Evolutionary conservation across 1,140 invertebrate genomes (phyloP).

Genomic region (Drosophila rhopaloa): DNA sequence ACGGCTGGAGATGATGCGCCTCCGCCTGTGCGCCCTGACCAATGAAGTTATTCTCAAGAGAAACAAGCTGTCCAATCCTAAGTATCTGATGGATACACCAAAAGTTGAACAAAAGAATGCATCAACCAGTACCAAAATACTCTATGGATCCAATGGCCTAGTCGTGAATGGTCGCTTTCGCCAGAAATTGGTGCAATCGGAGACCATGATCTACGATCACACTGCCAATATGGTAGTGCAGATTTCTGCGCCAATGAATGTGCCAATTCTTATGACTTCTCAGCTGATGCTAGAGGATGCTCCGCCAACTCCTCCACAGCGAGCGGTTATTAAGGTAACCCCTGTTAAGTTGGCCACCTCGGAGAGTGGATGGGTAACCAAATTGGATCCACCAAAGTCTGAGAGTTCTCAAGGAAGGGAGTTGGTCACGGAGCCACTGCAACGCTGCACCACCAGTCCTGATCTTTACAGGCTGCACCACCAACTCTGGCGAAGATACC

Average conservation of each 20-base stretch:
- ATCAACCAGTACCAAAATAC: conserved; percentile 29
- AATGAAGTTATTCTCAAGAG: conserved; percentile 12
- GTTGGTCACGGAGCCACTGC: neutral
- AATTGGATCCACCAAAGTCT: neutral
- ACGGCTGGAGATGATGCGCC: conserved; percentile 47
- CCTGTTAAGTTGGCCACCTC: neutral
- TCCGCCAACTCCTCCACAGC: conserved; percentile 1
- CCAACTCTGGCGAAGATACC: neutral
- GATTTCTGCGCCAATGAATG: neutral
- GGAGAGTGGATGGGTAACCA: neutral
- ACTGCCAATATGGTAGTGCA: conserved; percentile 25
- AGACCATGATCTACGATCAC: conserved; percentile 60
- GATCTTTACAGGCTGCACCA: neutral
- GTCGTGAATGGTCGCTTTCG: conserved; percentile 28
- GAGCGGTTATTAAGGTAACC: neutral
- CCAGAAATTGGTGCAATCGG: conserved; percentile 37
- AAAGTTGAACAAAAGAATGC: conserved; percentile 1
- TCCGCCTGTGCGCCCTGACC: conserved; percentile 25
- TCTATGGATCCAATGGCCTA: neutral
- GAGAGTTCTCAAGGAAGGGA: neutral
- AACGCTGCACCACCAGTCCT: neutral
- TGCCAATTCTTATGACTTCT: neutral
- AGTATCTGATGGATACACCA: too few relatives aligned
- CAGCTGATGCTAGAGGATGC: conserved; percentile 8
- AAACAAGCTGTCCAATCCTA: neutral